These are phyloP conservation scores for Paguma larvata DNA, from an alignment of 2,797 vertebrate species.

Conservation along the genomic window DNA sequence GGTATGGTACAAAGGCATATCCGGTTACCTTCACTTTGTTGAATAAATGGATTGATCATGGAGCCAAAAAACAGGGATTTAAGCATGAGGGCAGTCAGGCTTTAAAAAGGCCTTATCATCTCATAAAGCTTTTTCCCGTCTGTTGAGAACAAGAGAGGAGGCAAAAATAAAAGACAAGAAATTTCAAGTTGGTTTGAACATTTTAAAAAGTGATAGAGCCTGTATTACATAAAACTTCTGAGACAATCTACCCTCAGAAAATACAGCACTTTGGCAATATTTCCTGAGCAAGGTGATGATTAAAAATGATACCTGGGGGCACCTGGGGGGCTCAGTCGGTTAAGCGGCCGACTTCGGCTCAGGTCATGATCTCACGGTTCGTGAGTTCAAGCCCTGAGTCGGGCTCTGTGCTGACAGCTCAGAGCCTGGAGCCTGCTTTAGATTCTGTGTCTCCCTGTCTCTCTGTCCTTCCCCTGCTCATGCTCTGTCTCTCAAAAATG, in stretches of 20 bases:
- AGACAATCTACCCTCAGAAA: not conserved
- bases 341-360: too few relatives aligned
- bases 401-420: too few relatives aligned
- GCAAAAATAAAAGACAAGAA: not conserved
- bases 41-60: not conserved
- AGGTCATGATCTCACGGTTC: too few relatives aligned
- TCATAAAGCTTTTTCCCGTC: not conserved
- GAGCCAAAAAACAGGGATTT: not conserved
- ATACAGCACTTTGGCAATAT: not conserved
- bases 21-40: not conserved
- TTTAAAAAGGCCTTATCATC: not conserved
- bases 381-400: too few relatives aligned
- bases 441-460: too few relatives aligned
- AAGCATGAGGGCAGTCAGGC: not conserved
- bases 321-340: too few relatives aligned
- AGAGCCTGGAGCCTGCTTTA: too few relatives aligned
- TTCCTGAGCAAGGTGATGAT: not conserved
- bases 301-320: not conserved
- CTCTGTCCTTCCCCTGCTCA: too few relatives aligned
- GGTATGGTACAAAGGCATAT: not conserved
- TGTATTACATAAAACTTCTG: not conserved
- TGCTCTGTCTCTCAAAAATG: too few relatives aligned
- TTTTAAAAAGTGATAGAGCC: not conserved
- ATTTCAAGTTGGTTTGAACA: conserved; percentile 46
- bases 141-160: conserved; percentile 16